A percentile compares a stretch with the other conserved stretches of the same genome.
phyloP scores from a whole-genome alignment of 2,888 invertebrate species.

The Dione vanillae region DNA sequence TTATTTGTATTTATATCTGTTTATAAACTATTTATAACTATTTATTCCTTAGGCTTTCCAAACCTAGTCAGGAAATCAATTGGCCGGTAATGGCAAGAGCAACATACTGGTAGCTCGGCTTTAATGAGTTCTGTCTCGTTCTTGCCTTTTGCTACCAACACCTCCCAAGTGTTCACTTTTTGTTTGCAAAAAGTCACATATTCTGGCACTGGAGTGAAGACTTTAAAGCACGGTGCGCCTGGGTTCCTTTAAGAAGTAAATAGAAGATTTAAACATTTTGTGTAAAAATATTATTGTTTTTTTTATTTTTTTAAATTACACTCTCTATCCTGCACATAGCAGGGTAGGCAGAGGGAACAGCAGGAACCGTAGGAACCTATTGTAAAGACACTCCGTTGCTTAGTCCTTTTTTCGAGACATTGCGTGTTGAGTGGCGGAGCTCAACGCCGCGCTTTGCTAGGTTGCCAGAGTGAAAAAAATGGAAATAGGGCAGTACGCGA shows the following conservation, averaged over 20 bases:
- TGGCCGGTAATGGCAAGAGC: constrained; percentile 68
- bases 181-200: constrained; percentile 66
- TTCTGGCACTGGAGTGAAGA: constrained; percentile 52
- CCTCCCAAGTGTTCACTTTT: constrained; percentile 67
- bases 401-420: too few relatives aligned
- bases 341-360: too few relatives aligned
- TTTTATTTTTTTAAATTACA: too few relatives aligned
- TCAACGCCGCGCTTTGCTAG: too few relatives aligned
- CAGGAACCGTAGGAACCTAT: too few relatives aligned
- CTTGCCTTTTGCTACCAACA: constrained; percentile 61
- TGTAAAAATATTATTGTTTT: too few relatives aligned
- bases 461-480: too few relatives aligned
- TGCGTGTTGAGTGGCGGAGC: too few relatives aligned
- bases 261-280: background rate
- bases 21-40: background rate
- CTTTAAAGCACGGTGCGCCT: constrained; percentile 61
- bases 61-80: constrained; percentile 33
- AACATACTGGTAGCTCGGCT: constrained; percentile 68
- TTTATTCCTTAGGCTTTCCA: constrained; percentile 35
- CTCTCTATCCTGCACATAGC: too few relatives aligned
- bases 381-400: too few relatives aligned
- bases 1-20: background rate
- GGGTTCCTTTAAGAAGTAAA: constrained; percentile 55
- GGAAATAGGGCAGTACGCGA: too few relatives aligned
- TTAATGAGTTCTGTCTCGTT: constrained; percentile 61